Evolutionary conservation across 2,113 vertebrate species (phyloP), one percentile per base, ranked within the genome.

Genomic region (Solea solea): DNA sequence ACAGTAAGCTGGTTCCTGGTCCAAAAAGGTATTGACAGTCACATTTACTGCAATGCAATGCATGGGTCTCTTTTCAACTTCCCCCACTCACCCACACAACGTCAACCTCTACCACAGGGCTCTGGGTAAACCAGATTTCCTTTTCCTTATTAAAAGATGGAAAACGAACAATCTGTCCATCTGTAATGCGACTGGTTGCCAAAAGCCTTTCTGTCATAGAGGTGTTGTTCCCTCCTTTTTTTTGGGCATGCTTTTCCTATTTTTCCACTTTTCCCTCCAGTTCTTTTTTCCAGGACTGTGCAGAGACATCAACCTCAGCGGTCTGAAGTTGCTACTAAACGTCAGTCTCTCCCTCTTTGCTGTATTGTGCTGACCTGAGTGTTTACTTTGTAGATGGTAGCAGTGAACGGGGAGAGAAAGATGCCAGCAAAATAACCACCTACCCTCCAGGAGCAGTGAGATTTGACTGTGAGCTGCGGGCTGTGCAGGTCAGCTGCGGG

Each of bases 381-480:
- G 45, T 89, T 79, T 93, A 62, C 28, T 46, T 88, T 92, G 8
- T 87, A 99, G 98, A 99, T 64, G 96, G 95, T 78, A 98, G 96
- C 92, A 96, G 96, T 84, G 98, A 99, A 83, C 95, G 96, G 57
- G 97, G 96, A 42, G 98, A 99, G 82, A 99, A 99, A 64, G 98
- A 99, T 89, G 95, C 97, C 78, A 99, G 98, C 89, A 99, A 99
- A 95, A 98, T 98, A 81, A 97, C 98, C 80, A 99, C 97, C 0
- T 99, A 99, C 46, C 98, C 98, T 11, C 98, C 98, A 0, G 97
- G 98, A 14, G 93, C 96, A 0, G 96, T 99, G 42, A 94, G 94
- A 13, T 98, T 99, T 80, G 96, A 99, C 90, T 96, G 95, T 72
- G 98, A 98, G 49, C 90, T 99, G 57, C 92, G 97, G 62, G 98